Evolutionary conservation across 1,140 invertebrate species (phyloP).

Genomic region (Nautilus pompilius): DNA sequence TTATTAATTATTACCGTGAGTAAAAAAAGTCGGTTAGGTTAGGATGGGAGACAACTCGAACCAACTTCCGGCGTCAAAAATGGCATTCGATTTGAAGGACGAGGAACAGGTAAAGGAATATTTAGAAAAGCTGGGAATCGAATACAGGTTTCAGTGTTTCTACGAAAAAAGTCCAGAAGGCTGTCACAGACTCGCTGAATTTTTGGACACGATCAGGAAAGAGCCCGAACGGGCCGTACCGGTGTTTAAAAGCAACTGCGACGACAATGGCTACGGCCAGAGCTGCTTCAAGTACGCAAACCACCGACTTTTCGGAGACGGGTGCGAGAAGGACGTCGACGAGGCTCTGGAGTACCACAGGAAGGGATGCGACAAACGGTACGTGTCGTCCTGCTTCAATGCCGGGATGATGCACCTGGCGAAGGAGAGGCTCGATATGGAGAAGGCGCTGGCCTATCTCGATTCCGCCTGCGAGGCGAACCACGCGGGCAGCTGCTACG

Average conservation of each 20-base stretch:
- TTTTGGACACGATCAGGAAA: constrained; percentile 75
- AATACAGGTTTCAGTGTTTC: constrained; percentile 88
- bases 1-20: too few relatives aligned
- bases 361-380: constrained; percentile 72
- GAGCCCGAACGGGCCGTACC: constrained; percentile 74
- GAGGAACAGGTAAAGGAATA: constrained; percentile 83
- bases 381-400: constrained; percentile 70
- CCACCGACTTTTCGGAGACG: constrained; percentile 60
- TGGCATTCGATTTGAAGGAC: constrained; percentile 68
- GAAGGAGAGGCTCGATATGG: constrained; percentile 29
- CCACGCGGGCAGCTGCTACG: constrained; percentile 72
- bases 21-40: too few relatives aligned
- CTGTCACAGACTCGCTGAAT: constrained; percentile 88
- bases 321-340: constrained; percentile 33
- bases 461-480: constrained; percentile 70
- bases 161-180: constrained; percentile 77
- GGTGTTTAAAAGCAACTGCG: constrained; percentile 81
- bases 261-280: constrained; percentile 73
- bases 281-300: constrained; percentile 84
- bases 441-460: constrained; percentile 65
- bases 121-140: constrained; percentile 82
- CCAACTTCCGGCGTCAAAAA: too few relatives aligned
- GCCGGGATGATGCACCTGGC: constrained; percentile 67
- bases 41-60: too few relatives aligned
- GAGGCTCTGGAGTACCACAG: constrained; percentile 70